Conservation (phyloP, 1,140 invertebrate species). For the Acromyrmex heyeri region DNA sequence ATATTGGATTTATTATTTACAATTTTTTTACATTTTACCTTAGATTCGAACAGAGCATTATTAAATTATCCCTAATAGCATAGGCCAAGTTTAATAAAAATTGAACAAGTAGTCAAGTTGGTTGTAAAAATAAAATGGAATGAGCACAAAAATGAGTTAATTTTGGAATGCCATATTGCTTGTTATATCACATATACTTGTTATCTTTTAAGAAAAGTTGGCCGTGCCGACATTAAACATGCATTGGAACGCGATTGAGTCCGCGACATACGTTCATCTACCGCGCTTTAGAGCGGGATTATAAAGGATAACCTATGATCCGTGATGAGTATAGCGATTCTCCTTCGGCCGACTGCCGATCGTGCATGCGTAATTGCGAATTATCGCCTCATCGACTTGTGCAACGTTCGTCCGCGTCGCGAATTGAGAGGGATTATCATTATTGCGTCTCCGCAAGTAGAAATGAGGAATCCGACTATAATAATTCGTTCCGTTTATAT, state of each 20-base stretch:
- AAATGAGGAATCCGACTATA: slow-evolving; percentile 17
- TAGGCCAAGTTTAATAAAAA: no score
- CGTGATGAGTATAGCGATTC: slow-evolving; percentile 65
- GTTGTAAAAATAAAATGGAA: no score
- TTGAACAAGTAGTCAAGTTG: no score
- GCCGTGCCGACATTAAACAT: not conserved
- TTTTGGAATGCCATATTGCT: no score
- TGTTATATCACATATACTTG: no score
- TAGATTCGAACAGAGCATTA: no score
- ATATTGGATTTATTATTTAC: no score
- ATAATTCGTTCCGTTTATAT: slow-evolving; percentile 5
- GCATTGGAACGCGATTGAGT: not conserved
- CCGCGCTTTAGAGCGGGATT: slow-evolving; percentile 57
- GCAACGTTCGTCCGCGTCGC: slow-evolving; percentile 59
- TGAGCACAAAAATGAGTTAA: no score
- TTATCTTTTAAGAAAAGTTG: not conserved
- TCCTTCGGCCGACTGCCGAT: slow-evolving; percentile 61
- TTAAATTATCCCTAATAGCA: no score
- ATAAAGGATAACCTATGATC: slow-evolving; percentile 76
- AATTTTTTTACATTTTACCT: no score
- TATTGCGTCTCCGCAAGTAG: slow-evolving; percentile 31
- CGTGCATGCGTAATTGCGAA: slow-evolving; percentile 78
- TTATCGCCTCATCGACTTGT: slow-evolving; percentile 76
- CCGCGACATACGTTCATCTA: not conserved
- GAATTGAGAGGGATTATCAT: slow-evolving; percentile 44